Evolutionary conservation across 2,113 vertebrate species (phyloP).

Genomic region (Prochilodus magdalenae): DNA sequence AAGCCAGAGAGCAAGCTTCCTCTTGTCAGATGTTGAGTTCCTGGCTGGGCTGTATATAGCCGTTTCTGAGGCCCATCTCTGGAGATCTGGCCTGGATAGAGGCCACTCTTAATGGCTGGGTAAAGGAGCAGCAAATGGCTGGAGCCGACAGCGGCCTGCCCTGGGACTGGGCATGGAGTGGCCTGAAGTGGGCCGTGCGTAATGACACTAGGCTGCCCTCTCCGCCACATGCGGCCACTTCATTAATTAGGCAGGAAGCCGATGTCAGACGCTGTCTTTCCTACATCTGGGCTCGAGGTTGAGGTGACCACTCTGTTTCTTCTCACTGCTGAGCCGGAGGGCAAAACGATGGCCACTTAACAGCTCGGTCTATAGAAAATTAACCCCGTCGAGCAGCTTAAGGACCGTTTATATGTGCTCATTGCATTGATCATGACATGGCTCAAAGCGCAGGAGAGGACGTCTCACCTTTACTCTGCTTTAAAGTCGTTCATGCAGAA

Average conservation of each 20-base stretch:
- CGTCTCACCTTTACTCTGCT: neutral
- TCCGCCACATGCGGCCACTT: constrained; percentile 42
- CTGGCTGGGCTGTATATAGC: constrained; percentile 40
- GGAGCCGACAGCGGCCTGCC: constrained; percentile 49
- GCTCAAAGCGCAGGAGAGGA: neutral
- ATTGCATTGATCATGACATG: neutral
- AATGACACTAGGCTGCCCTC: constrained; percentile 46
- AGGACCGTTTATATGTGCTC: neutral
- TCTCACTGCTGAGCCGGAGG: constrained; percentile 19
- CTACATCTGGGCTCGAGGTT: constrained; percentile 4
- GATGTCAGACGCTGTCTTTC: constrained; percentile 30
- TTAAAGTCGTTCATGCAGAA: neutral
- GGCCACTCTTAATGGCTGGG: constrained; percentile 51
- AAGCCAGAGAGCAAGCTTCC: constrained; percentile 5
- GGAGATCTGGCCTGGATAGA: constrained; percentile 51
- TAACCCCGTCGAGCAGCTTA: neutral
- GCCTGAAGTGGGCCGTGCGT: constrained; percentile 19
- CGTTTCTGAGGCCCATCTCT: constrained; percentile 41
- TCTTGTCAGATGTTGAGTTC: constrained; percentile 35
- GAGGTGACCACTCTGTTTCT: constrained; percentile 32
- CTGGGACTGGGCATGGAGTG: constrained; percentile 32
- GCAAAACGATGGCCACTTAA: constrained; percentile 36
- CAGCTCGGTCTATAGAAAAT: constrained; percentile 13
- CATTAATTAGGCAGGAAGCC: constrained; percentile 52
- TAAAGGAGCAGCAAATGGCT: constrained; percentile 53